Conservation (phyloP, 1,140 invertebrate species). For the Calephelis nemesis region DNA sequence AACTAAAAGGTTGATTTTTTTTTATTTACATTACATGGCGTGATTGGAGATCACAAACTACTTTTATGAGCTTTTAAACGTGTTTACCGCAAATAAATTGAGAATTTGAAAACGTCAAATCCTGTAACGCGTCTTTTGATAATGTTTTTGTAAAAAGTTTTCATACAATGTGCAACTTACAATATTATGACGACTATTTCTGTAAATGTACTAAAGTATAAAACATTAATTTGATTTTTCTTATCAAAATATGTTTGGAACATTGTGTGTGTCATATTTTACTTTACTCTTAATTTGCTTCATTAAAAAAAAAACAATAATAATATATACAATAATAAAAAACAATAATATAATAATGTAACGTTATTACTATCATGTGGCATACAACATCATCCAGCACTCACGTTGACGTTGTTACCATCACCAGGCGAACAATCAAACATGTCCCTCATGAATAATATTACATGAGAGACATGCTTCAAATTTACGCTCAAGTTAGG, state of each 20-base stretch:
- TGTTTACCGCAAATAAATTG: neutral
- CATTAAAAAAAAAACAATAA: neutral
- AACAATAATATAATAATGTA: neutral
- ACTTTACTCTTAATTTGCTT: neutral
- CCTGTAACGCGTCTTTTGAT: neutral
- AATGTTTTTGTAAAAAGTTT: neutral
- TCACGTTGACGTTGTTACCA: neutral
- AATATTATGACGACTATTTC: no score
- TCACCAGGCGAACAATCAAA: no score
- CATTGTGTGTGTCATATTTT: no score
- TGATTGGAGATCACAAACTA: conserved; percentile 31
- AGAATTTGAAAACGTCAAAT: neutral
- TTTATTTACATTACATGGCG: no score
- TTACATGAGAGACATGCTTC: no score
- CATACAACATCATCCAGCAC: neutral
- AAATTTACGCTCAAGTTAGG: neutral
- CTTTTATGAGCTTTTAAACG: conserved; percentile 27
- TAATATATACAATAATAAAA: neutral
- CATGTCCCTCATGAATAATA: no score
- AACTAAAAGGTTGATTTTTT: no score
- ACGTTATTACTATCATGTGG: neutral
- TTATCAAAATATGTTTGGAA: no score
- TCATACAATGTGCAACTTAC: no score
- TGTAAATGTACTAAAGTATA: no score
- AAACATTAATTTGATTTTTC: no score